Base-by-base conservation (phyloP, 2,888 invertebrate species). In the Rhagophthalmus giganteus region DNA sequence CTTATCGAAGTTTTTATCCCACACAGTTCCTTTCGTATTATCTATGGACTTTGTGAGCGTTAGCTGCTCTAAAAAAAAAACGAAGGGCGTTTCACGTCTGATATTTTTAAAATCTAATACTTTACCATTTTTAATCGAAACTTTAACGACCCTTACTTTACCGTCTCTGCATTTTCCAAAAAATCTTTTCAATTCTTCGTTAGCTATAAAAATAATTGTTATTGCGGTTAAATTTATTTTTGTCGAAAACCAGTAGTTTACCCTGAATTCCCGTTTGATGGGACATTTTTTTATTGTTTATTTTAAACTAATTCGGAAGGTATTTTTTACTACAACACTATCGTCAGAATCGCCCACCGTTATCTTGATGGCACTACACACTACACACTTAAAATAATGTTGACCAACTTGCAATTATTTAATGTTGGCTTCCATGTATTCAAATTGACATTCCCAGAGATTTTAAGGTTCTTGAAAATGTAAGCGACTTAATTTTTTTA, bases 201-300 rank as follows among this genome's bases (percentile, higher is more conserved):
- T 93, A 2, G 90, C 94, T 94, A 76, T 40, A 54, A 48, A 8
- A 35, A n/a, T 4, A 8, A 14, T 33, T 20, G 7, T 20, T 16
- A 34, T 16, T 3, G 4, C 5, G 51, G 55, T 20, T 7, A 3
- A 34, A 20, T n/a, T 34, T 20, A 3, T 11, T 10, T n/a, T n/a
- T n/a, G n/a, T n/a, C n/a, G n/a, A 30, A 10, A 11, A 30, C 7
- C 7, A 12, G 2, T 10, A 30, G 12, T 8, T 62, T 79, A 90
- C 91, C 90, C 84, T 86, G 87, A 61, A 93, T 92, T 72, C 92
- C 92, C 9, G 92, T 92, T 80, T 92, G 92, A 73, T 92, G 92
- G 70, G 92, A 92, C 92, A 92, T 92, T 72, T 66, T 79, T 3
- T 20, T n/a, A n/a, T n/a, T n/a, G n/a, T n/a, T n/a, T n/a, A n/a